Percentiles rank a stretch among this genome's conserved stretches.
These are phyloP conservation scores for Elaphurus davidianus DNA, from an alignment of 2,113 vertebrate genomes.

Conservation along the genomic window DNA sequence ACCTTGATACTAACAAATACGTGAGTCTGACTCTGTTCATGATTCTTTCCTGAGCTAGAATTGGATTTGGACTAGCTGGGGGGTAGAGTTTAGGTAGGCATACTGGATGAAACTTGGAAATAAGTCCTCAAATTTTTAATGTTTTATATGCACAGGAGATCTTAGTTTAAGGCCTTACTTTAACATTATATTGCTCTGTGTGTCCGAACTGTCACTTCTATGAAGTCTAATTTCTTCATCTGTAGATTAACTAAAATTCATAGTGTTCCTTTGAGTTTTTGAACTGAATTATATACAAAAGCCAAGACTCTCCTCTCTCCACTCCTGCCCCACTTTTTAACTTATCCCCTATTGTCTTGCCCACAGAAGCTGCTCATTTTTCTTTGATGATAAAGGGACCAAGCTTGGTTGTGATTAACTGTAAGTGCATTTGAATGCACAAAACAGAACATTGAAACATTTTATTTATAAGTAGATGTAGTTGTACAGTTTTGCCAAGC, in stretches of 20 bases:
- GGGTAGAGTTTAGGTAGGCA: not conserved
- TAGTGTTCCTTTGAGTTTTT: not conserved
- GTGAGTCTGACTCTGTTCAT: not conserved
- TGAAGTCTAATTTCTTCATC: not conserved
- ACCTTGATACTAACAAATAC: not conserved
- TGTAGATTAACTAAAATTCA: not conserved
- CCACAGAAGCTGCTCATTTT: not conserved
- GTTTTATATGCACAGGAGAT: not conserved
- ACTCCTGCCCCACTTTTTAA: not conserved
- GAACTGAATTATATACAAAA: not conserved
- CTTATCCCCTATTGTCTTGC: not conserved
- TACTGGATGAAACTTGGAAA: not conserved
- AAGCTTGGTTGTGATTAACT: constrained; percentile 14
- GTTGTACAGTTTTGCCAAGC: not conserved
- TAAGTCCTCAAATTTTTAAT: not conserved
- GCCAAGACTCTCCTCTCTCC: not conserved
- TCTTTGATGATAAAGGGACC: not conserved
- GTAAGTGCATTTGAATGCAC: not conserved
- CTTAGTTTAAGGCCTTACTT: not conserved
- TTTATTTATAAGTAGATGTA: not conserved
- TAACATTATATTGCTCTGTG: not conserved
- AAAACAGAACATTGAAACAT: not conserved
- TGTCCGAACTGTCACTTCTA: not conserved
- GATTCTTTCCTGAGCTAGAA: not conserved
- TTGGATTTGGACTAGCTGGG: not conserved